These are phyloP conservation scores for Laupala kohalensis DNA, from an alignment of 1,140 invertebrate genomes.

Conservation along the genomic window DNA sequence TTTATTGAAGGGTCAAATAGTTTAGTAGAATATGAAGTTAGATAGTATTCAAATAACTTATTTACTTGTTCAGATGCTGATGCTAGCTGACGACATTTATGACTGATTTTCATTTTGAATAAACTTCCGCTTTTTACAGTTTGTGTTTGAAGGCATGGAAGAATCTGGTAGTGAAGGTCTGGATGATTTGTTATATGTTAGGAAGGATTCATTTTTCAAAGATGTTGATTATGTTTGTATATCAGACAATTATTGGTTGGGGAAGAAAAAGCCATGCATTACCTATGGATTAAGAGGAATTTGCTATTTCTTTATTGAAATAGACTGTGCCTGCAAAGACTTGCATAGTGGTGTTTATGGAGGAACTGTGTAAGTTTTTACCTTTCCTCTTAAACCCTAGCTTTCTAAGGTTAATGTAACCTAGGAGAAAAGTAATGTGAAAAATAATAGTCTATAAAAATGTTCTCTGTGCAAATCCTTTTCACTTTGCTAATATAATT, in stretches of 20 bases:
- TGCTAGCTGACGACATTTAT: no score
- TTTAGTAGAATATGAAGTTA: no score
- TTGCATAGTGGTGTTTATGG: slow-evolving; percentile 92
- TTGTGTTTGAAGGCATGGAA: slow-evolving; percentile 98
- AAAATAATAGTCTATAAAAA: no score
- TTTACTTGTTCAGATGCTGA: no score
- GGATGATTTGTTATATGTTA: slow-evolving; percentile 65
- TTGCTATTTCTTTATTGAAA: slow-evolving; percentile 82
- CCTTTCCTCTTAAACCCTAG: not conserved
- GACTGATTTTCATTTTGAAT: no score
- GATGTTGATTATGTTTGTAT: slow-evolving; percentile 92
- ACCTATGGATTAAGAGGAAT: slow-evolving; percentile 93
- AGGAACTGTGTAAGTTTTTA: slow-evolving; percentile 59
- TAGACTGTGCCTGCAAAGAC: slow-evolving; percentile 82
- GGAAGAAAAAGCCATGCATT: slow-evolving; percentile 89
- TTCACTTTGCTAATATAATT: no score
- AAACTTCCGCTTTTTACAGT: no score
- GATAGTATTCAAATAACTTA: no score
- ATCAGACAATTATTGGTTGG: slow-evolving; percentile 98
- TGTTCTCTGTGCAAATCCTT: no score
- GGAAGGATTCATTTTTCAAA: slow-evolving; percentile 67
- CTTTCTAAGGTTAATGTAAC: not conserved
- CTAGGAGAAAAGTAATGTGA: no score
- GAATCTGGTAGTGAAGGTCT: slow-evolving; percentile 92
- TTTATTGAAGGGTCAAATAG: no score